Conservation (phyloP, 53 echinoderm and acorn worm species). For the Patiria pectinifera region DNA sequence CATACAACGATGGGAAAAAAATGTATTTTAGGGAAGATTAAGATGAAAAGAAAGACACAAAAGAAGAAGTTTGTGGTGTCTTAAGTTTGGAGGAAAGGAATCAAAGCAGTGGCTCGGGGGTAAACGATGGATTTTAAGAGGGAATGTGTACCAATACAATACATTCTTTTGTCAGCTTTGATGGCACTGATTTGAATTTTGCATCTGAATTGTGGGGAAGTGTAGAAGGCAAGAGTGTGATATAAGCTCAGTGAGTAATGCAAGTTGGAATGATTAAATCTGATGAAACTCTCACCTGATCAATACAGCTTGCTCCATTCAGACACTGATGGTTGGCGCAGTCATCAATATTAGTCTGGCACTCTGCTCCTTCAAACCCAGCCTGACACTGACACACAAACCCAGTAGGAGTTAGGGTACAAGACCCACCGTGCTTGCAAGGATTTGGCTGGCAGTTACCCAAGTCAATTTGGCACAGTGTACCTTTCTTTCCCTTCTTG, state of each 20-base stretch:
- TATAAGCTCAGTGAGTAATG: too few species aligned
- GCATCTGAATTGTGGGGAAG: too few species aligned
- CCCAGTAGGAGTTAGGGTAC: not conserved
- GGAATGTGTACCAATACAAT: too few species aligned
- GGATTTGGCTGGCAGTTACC: conserved; percentile 55
- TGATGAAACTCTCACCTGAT: conserved; percentile 30
- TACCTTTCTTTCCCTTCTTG: conserved; percentile 26
- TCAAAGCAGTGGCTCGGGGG: not conserved
- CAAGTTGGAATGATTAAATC: not conserved
- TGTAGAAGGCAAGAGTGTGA: too few species aligned
- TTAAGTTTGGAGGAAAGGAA: not conserved
- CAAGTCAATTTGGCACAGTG: conserved; percentile 43
- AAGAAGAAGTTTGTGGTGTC: not conserved
- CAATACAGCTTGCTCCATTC: conserved; percentile 81
- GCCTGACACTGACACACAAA: conserved; percentile 56
- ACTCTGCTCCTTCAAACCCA: conserved; percentile 69
- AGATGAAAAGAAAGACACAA: too few species aligned
- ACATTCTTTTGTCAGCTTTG: too few species aligned
- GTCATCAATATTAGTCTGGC: conserved; percentile 74
- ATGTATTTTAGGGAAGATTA: too few species aligned
- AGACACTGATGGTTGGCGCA: conserved; percentile 65
- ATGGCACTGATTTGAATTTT: not conserved
- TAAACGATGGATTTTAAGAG: too few species aligned
- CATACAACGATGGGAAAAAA: not conserved
- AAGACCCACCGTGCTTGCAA: conserved; percentile 56